These are phyloP conservation scores for Lycorma delicatula DNA, from an alignment of 1,140 invertebrate genomes.

Conservation along the genomic window DNA sequence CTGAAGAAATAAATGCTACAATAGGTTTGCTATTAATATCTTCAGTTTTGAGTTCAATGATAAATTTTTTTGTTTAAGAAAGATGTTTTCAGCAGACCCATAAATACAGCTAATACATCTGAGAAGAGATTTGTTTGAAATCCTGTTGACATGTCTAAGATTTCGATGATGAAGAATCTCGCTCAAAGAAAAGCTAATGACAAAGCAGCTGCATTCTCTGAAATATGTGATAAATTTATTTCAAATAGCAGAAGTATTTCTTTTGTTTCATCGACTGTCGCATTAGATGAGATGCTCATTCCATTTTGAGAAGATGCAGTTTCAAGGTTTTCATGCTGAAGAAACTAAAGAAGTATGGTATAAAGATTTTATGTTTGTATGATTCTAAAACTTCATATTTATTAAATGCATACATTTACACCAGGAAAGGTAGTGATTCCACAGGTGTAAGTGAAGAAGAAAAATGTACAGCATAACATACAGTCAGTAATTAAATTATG, in stretches of 20 bases:
- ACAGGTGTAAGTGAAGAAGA: conserved; percentile 4
- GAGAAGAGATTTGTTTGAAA: conserved; percentile 33
- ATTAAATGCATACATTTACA: conserved; percentile 18
- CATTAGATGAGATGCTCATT: conserved; percentile 39
- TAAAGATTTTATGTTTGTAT: conserved; percentile 21
- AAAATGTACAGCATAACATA: not conserved
- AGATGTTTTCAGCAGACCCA: conserved; percentile 14
- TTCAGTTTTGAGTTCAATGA: conserved; percentile 8
- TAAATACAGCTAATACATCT: conserved; percentile 21
- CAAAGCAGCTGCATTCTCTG: conserved; percentile 26
- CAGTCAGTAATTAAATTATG: conserved; percentile 13
- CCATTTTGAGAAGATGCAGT: conserved; percentile 33
- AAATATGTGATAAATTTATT: conserved; percentile 35
- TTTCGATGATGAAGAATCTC: conserved; percentile 33
- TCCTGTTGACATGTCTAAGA: conserved; percentile 31
- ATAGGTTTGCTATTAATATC: conserved; percentile 14
- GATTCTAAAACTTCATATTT: conserved; percentile 29
- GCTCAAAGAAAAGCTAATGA: conserved; percentile 24
- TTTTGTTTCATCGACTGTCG: conserved; percentile 24
- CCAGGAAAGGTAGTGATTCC: conserved; percentile 11
- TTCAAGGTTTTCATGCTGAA: conserved; percentile 40
- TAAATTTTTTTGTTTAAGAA: conserved; percentile 9
- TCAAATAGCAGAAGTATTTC: conserved; percentile 34
- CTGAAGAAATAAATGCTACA: conserved; percentile 12
- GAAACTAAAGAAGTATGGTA: conserved; percentile 40